Percentiles rank a stretch among this genome's conserved stretches.
phyloP scores from a whole-genome alignment of 2,888 invertebrate genomes.

The Andrena chrysosceles region DNA sequence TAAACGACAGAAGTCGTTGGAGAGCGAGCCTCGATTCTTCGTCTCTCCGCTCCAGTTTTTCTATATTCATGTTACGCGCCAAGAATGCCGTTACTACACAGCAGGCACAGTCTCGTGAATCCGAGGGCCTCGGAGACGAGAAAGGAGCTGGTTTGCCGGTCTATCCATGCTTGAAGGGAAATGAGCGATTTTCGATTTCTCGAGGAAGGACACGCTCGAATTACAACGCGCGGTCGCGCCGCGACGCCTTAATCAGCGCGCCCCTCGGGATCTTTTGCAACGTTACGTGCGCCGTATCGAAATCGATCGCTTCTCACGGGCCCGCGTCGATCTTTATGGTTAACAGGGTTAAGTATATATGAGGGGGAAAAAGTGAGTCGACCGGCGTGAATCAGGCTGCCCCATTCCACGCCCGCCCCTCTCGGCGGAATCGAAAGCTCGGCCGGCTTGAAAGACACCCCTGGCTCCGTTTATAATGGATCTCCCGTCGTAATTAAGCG shows the following conservation, averaged over 20 bases:
- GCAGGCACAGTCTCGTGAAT: no score
- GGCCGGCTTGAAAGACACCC: conserved; percentile 56
- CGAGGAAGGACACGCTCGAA: conserved; percentile 50
- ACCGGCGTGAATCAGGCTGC: conserved; percentile 56
- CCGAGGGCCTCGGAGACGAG: not conserved
- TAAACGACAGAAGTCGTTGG: not conserved
- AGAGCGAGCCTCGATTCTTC: no score
- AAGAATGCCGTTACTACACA: no score
- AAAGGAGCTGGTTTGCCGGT: not conserved
- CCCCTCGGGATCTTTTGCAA: conserved; percentile 33
- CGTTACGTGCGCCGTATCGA: conserved; percentile 55
- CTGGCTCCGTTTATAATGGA: conserved; percentile 61
- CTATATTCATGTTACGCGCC: no score
- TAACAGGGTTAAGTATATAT: conserved; percentile 70
- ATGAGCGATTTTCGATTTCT: conserved; percentile 11
- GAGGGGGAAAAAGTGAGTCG: conserved; percentile 57
- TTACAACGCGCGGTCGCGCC: conserved; percentile 26
- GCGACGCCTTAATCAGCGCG: conserved; percentile 54
- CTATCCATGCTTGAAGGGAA: not conserved
- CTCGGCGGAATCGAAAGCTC: conserved; percentile 64
- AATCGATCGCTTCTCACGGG: conserved; percentile 57
- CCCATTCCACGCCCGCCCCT: conserved; percentile 42
- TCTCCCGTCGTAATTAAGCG: conserved; percentile 63
- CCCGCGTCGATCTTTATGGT: conserved; percentile 62
- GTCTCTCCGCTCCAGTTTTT: no score